A percentile compares a stretch with the other conserved stretches of the same genome.
Conservation (phyloP, 2,888 invertebrate species). For the Aelia acuminata region DNA sequence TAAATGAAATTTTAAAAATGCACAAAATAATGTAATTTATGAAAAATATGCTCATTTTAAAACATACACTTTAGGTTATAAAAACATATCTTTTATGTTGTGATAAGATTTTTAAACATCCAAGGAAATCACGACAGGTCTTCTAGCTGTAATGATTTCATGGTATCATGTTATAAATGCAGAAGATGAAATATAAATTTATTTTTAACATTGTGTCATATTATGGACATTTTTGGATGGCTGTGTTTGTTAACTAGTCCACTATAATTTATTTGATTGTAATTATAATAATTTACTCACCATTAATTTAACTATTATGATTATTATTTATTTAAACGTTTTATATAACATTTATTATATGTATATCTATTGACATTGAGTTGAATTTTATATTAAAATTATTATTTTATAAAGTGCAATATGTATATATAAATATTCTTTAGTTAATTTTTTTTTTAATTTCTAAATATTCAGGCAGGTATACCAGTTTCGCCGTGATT, state of each 20-base stretch:
- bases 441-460: neutral
- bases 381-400: neutral
- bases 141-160: neutral
- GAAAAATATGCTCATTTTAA: conserved; percentile 26
- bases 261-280: conserved; percentile 44
- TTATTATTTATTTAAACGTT: neutral
- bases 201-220: neutral
- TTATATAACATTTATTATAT: neutral
- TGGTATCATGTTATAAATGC: neutral
- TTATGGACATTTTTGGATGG: conserved; percentile 53
- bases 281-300: conserved; percentile 1
- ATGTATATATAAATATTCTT: neutral
- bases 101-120: conserved; percentile 14
- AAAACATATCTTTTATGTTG: conserved; percentile 39
- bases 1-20: neutral
- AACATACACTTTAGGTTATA: conserved; percentile 1
- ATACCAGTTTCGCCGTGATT: neutral
- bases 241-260: conserved; percentile 58
- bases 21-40: neutral
- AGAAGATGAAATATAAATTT: neutral
- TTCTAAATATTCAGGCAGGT: neutral
- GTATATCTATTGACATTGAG: neutral
- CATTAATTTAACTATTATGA: neutral
- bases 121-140: neutral
- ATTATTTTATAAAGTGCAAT: conserved; percentile 27